Evolutionary conservation across 2,888 invertebrate genomes (phyloP).

Genomic region (Cheilosia vulpina): DNA sequence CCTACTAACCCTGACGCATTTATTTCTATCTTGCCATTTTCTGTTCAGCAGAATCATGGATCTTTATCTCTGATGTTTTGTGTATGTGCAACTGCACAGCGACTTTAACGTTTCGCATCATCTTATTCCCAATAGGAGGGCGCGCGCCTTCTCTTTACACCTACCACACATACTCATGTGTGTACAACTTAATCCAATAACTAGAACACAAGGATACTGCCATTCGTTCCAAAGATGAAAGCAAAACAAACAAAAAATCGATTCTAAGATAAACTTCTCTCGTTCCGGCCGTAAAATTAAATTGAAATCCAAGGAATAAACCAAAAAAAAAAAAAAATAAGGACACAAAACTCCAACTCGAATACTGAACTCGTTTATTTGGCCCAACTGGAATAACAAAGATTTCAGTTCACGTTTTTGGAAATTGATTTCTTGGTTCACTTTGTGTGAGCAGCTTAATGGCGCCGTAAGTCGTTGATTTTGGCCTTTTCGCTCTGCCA

Average conservation of each 20-base stretch:
- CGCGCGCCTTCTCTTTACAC: not conserved
- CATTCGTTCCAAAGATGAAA: not conserved
- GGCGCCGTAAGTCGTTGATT: constrained; percentile 47
- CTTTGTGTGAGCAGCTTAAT: constrained; percentile 42
- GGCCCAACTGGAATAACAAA: not conserved
- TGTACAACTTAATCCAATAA: not conserved
- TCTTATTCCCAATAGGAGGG: not conserved
- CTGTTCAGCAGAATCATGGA: too few species aligned
- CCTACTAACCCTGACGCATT: too few species aligned
- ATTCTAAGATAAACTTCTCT: constrained; percentile 28
- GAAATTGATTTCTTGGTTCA: constrained; percentile 53
- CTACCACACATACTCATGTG: not conserved
- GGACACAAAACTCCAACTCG: constrained; percentile 15
- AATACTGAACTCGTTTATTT: constrained; percentile 14
- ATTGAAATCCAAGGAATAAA: constrained; percentile 21
- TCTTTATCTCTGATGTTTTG: too few species aligned
- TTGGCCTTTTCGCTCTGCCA: constrained; percentile 13
- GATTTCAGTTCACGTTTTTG: constrained; percentile 28
- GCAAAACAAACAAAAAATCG: constrained; percentile 13
- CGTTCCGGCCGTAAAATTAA: constrained; percentile 38
- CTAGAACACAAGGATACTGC: constrained; percentile 9
- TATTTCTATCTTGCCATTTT: too few species aligned
- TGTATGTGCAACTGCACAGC: too few species aligned
- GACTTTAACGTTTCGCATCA: not conserved
- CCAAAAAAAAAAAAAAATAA: not conserved